Conservation (phyloP, 2,113 vertebrate species). For the Puffinus mauretanicus region DNA sequence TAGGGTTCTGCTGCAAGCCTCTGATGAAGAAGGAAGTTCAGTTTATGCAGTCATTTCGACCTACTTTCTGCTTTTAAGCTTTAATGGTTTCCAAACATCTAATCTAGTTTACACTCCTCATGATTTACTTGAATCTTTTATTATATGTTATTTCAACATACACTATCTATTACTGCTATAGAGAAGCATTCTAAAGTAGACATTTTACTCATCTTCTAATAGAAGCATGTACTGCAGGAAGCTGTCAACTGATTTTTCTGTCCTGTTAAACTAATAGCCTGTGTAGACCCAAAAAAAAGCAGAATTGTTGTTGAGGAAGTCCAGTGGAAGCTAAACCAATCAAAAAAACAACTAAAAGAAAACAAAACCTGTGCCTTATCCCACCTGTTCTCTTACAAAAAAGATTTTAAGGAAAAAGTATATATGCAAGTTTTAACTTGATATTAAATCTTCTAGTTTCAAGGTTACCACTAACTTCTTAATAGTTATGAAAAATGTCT, state of each 20-base stretch:
- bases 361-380: not conserved
- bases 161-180: not conserved
- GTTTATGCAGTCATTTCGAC: not conserved
- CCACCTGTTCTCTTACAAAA: not conserved
- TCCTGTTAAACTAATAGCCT: not conserved
- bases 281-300: not conserved
- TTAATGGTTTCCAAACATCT: not conserved
- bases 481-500: not conserved
- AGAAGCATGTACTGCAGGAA: not conserved
- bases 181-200: not conserved
- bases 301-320: not conserved
- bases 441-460: not conserved
- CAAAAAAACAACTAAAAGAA: not conserved
- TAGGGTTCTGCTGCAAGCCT: not conserved
- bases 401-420: not conserved
- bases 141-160: not conserved
- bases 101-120: not conserved
- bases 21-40: not conserved
- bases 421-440: not conserved
- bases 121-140: not conserved
- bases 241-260: not conserved
- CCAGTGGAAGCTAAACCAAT: not conserved
- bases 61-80: not conserved
- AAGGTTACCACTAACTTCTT: not conserved
- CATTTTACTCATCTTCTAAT: not conserved